Conservation (phyloP, 2,797 vertebrate species). For the Vultur gryphus region DNA sequence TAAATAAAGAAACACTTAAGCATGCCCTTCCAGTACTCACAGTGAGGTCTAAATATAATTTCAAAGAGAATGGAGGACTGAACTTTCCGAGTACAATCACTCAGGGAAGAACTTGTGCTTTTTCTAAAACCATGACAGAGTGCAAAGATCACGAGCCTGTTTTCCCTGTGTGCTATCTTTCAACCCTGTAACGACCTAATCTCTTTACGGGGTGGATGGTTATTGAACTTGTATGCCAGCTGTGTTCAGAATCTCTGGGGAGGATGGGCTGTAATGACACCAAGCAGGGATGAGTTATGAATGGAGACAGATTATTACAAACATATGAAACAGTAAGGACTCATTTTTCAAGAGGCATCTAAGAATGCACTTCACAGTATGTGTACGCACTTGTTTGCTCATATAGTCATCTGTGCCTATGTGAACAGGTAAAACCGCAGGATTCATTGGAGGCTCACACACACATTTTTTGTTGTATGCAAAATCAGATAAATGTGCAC, state of each 20-base stretch:
- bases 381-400: background rate
- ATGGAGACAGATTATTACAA: slow-evolving; percentile 14
- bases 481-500: background rate
- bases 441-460: background rate
- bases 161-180: background rate
- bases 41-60: slow-evolving; percentile 31
- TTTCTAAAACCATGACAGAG: slow-evolving; percentile 4
- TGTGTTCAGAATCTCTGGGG: slow-evolving; percentile 43
- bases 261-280: slow-evolving; percentile 32
- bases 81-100: background rate
- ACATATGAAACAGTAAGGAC: background rate
- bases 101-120: slow-evolving; percentile 20
- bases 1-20: slow-evolving; percentile 39
- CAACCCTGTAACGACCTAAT: background rate
- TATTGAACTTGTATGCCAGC: slow-evolving; percentile 47
- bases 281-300: slow-evolving; percentile 41
- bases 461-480: background rate
- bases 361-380: background rate
- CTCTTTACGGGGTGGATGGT: slow-evolving; percentile 16
- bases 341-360: background rate
- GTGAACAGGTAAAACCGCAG: background rate
- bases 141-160: background rate
- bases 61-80: background rate
- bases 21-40: background rate
- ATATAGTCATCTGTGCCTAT: background rate